Evolutionary conservation across 2,797 vertebrate species (phyloP).

Genomic region (Perdix hodgsoniae): DNA sequence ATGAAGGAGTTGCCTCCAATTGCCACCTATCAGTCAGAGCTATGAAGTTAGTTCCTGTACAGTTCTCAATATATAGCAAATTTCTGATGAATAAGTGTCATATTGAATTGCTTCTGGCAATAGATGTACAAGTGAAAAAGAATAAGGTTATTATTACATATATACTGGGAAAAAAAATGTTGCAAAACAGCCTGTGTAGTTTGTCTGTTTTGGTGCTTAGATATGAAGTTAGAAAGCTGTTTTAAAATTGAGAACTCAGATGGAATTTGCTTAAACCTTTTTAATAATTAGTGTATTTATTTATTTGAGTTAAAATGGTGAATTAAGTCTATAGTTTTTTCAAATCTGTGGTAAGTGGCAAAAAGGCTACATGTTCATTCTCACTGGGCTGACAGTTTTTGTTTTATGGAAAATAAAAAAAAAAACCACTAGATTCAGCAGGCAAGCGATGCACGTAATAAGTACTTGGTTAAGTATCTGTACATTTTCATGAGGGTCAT

Average conservation of each 20-base stretch:
- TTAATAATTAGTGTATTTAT: background rate
- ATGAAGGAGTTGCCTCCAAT: background rate
- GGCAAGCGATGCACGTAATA: background rate
- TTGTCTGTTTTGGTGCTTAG: background rate
- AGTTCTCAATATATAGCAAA: background rate
- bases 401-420: background rate
- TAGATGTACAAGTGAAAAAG: background rate
- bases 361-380: background rate
- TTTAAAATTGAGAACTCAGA: background rate
- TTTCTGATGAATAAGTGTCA: background rate
- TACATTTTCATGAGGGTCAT: background rate
- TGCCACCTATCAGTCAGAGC: background rate
- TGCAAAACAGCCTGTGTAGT: background rate
- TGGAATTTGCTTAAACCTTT: constrained; percentile 9
- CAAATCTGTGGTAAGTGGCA: background rate
- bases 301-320: background rate
- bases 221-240: background rate
- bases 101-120: background rate
- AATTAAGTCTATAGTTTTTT: background rate
- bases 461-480: background rate
- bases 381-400: background rate
- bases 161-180: background rate
- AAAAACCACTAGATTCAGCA: background rate
- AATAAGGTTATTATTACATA: background rate
- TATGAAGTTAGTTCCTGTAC: background rate